A percentile compares a stretch with the other conserved stretches of the same genome.
Evolutionary conservation across 2,797 vertebrate genomes (phyloP).

Genomic region (Eleutherodactylus coqui): DNA sequence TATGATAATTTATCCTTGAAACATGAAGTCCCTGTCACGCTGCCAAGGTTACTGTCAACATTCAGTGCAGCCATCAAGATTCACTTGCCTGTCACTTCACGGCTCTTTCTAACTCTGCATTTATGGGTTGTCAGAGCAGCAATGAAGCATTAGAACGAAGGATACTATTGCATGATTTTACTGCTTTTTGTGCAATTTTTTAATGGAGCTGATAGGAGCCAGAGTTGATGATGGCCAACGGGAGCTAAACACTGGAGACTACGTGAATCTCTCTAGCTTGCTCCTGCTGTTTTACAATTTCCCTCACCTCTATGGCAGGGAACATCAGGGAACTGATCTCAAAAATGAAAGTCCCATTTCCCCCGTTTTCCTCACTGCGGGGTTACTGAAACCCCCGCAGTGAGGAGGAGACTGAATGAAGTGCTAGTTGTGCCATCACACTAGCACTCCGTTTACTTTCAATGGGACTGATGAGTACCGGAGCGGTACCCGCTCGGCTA

Average conservation of each 20-base stretch:
- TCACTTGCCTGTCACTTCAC: slow-evolving; percentile 32
- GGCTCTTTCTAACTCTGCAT: slow-evolving; percentile 22
- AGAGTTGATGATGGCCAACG: not conserved
- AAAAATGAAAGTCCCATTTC: no score
- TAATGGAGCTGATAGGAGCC: slow-evolving; percentile 15
- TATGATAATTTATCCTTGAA: slow-evolving; percentile 48
- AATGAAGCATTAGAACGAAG: slow-evolving; percentile 45
- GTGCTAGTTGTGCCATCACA: no score
- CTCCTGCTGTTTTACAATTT: not conserved
- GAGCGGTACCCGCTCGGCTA: no score
- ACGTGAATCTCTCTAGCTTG: not conserved
- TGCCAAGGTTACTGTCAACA: slow-evolving; percentile 39
- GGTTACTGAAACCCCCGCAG: no score
- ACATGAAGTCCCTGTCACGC: slow-evolving; percentile 23
- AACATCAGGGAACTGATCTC: no score
- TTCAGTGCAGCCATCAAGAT: slow-evolving; percentile 31
- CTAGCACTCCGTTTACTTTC: no score
- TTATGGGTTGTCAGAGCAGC: slow-evolving; percentile 47
- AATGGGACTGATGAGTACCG: no score
- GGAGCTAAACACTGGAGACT: not conserved
- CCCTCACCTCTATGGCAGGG: not conserved
- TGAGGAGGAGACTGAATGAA: no score
- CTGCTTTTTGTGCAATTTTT: slow-evolving; percentile 28
- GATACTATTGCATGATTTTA: not conserved
- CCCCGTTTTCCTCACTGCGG: no score